A percentile compares a stretch with the other conserved stretches of the same genome.
These are phyloP conservation scores for Drosophila teissieri DNA, from an alignment of 1,140 invertebrate species.

Conservation along the genomic window DNA sequence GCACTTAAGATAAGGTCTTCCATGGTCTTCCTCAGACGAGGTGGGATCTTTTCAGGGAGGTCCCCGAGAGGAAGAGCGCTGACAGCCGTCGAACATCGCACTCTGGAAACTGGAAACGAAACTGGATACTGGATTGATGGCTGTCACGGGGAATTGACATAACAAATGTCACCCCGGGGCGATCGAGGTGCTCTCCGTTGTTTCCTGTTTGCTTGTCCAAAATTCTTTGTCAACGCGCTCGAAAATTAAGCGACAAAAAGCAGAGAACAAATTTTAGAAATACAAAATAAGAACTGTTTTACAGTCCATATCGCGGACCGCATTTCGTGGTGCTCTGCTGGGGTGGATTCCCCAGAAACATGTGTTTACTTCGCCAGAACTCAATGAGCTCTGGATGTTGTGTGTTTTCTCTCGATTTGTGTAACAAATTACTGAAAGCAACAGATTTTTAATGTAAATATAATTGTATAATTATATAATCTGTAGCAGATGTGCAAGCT, in stretches of 20 bases:
- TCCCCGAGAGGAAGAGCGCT: constrained; percentile 35
- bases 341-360: constrained; percentile 54
- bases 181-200: constrained; percentile 28
- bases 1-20: constrained; percentile 41
- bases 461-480: constrained; percentile 82
- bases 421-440: constrained; percentile 66
- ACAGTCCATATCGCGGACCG: constrained; percentile 14
- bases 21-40: constrained; percentile 51
- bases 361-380: constrained; percentile 63
- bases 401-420: constrained; percentile 32
- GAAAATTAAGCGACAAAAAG: constrained; percentile 41
- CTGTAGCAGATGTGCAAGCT: constrained; percentile 57
- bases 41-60: constrained; percentile 50
- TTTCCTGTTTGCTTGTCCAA: constrained; percentile 62
- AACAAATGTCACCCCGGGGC: constrained; percentile 71
- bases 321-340: constrained; percentile 20
- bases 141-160: constrained; percentile 77
- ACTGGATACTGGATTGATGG: constrained; percentile 71
- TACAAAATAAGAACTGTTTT: constrained; percentile 37
- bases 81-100: constrained; percentile 58
- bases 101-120: constrained; percentile 55
- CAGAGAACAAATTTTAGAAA: constrained; percentile 11
- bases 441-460: constrained; percentile 82
- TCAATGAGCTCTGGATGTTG: constrained; percentile 26
- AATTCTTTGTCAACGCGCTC: constrained; percentile 74